These are phyloP conservation scores for Trinorchestia longiramus DNA, from an alignment of 1,140 invertebrate genomes.

Conservation along the genomic window DNA sequence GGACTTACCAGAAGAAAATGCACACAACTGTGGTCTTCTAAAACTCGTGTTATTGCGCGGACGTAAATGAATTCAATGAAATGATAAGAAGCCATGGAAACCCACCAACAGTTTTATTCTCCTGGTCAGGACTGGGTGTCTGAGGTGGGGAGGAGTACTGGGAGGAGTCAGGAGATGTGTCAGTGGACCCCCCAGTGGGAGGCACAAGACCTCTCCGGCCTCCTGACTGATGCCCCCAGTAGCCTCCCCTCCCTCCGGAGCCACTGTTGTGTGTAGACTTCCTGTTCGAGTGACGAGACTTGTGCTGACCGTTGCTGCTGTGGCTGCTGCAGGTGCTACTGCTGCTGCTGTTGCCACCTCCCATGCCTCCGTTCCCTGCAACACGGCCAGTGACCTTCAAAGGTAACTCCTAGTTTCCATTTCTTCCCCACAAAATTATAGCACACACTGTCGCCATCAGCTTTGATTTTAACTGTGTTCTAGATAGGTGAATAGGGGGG, in stretches of 20 bases:
- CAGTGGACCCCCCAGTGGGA: slow-evolving; percentile 57
- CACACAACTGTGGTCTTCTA: too few relatives aligned
- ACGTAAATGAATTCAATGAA: too few relatives aligned
- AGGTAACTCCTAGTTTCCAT: neutral
- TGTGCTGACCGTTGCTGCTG: slow-evolving; percentile 58
- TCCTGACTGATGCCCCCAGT: slow-evolving; percentile 58
- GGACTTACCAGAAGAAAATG: too few relatives aligned
- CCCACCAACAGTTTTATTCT: slow-evolving; percentile 1
- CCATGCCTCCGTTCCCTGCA: slow-evolving; percentile 60
- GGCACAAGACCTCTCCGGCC: slow-evolving; percentile 13
- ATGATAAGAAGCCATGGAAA: neutral
- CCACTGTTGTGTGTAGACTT: neutral
- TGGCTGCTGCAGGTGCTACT: slow-evolving; percentile 63
- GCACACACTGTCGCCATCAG: neutral
- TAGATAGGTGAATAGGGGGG: too few relatives aligned
- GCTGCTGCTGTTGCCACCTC: slow-evolving; percentile 62
- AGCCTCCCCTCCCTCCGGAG: neutral
- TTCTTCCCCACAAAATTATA: neutral
- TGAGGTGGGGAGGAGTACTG: slow-evolving; percentile 67
- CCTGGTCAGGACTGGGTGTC: slow-evolving; percentile 66
- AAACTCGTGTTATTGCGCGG: too few relatives aligned
- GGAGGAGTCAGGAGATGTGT: slow-evolving; percentile 65
- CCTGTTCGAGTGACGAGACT: slow-evolving; percentile 7
- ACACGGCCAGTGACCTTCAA: neutral
- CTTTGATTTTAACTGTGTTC: neutral